These are phyloP conservation scores for Hemibates koningsi DNA, from an alignment of 2,113 vertebrate species.

Conservation along the genomic window DNA sequence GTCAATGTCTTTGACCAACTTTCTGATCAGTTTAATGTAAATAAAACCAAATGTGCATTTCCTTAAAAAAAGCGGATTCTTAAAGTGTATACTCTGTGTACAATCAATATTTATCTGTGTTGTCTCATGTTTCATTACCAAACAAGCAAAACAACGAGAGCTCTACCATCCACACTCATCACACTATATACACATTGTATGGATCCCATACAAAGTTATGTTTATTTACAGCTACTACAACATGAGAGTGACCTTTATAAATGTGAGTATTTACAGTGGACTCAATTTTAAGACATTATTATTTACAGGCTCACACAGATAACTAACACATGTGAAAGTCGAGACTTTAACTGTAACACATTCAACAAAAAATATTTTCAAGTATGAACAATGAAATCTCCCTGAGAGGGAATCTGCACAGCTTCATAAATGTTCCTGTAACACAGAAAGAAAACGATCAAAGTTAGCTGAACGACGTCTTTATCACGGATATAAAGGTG, in stretches of 20 bases:
- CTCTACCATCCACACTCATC: background rate
- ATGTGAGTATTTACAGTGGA: slow-evolving; percentile 16
- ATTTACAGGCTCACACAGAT: background rate
- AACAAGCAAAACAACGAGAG: background rate
- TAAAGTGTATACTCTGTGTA: background rate
- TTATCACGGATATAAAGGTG: background rate
- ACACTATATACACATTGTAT: background rate
- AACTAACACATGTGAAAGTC: background rate
- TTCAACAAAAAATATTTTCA: slow-evolving; percentile 38
- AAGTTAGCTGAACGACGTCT: background rate
- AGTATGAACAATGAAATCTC: slow-evolving; percentile 12
- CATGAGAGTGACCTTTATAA: background rate
- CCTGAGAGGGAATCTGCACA: background rate
- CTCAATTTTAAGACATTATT: background rate
- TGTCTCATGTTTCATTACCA: background rate
- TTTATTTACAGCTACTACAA: background rate
- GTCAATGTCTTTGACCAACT: background rate
- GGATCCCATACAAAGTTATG: slow-evolving; percentile 23
- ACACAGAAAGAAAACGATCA: slow-evolving; percentile 4
- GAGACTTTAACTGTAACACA: background rate
- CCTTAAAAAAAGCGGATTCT: background rate
- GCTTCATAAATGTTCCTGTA: slow-evolving; percentile 47
- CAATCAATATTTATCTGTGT: background rate
- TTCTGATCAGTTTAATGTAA: background rate
- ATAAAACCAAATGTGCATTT: background rate